Conservation (phyloP, 2,113 vertebrate species). For the Anolis sagrei region DNA sequence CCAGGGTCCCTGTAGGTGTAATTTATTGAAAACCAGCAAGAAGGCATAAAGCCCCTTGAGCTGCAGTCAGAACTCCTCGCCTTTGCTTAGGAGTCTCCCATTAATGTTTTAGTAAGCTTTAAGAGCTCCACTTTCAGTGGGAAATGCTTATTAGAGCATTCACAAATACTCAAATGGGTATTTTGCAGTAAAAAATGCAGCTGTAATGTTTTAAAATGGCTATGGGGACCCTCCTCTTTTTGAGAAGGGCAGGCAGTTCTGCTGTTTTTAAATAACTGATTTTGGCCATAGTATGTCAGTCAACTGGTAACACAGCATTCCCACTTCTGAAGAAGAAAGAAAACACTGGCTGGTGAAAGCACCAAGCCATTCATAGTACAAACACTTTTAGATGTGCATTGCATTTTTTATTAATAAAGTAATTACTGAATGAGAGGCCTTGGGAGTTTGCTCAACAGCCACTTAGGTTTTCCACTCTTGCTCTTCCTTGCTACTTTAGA, state of each 20-base stretch:
- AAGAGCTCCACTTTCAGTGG: constrained; percentile 66
- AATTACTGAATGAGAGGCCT: not conserved
- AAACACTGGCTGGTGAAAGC: constrained; percentile 27
- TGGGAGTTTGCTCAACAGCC: constrained; percentile 8
- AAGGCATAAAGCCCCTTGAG: constrained; percentile 28
- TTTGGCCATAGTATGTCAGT: not conserved
- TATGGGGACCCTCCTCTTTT: constrained; percentile 36
- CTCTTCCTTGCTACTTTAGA: not conserved
- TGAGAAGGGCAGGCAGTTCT: constrained; percentile 32
- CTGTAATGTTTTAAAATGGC: constrained; percentile 52
- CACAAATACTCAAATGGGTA: constrained; percentile 46
- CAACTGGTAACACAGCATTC: constrained; percentile 26
- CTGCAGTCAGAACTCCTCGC: constrained; percentile 29
- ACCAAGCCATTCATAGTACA: not conserved
- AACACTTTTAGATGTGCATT: not conserved
- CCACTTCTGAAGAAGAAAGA: not conserved
- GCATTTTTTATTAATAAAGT: constrained; percentile 5
- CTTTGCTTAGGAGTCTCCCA: constrained; percentile 19
- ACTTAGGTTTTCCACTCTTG: not conserved
- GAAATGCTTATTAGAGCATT: constrained; percentile 65
- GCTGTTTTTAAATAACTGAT: constrained; percentile 13
- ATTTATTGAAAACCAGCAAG: not conserved
- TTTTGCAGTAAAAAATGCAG: constrained; percentile 56
- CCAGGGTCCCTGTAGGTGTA: not conserved
- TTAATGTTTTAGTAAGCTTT: constrained; percentile 66